These are phyloP conservation scores for Epizoanthus fatuus DNA, from an alignment of 92 coral and sea anemone species.

Conservation along the genomic window DNA sequence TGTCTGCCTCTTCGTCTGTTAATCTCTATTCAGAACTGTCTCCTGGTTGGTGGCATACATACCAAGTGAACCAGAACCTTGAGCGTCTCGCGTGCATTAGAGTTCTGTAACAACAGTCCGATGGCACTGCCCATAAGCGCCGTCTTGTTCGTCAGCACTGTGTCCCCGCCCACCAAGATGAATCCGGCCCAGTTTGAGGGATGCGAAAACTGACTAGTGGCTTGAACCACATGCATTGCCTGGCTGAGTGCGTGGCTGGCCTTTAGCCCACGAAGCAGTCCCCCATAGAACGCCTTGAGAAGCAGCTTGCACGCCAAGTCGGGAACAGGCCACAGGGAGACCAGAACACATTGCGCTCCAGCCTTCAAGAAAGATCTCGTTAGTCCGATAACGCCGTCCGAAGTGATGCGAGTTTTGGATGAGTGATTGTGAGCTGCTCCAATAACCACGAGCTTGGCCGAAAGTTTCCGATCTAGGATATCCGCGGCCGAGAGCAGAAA, in stretches of 20 bases:
- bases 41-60: conserved; percentile 34
- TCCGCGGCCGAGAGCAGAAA: conserved; percentile 98
- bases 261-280: conserved; percentile 86
- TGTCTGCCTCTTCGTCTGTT: no score
- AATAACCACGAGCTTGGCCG: conserved; percentile 92
- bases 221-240: conserved; percentile 97
- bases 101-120: conserved; percentile 83
- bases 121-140: conserved; percentile 89
- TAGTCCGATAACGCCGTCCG: conserved; percentile 94
- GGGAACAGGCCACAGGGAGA: conserved; percentile 98
- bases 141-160: conserved; percentile 80
- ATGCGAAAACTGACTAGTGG: conserved; percentile 95
- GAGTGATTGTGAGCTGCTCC: conserved; percentile 97
- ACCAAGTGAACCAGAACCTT: conserved; percentile 98
- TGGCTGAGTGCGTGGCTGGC: conserved; percentile 98
- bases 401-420: conserved; percentile 88
- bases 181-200: conserved; percentile 99
- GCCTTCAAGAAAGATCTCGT: conserved; percentile 95
- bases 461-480: conserved; percentile 80
- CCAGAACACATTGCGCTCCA: conserved; percentile 92
- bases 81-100: conserved; percentile 88
- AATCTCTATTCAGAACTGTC: no score
- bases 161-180: conserved; percentile 91
- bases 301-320: conserved; percentile 96
- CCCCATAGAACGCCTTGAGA: conserved; percentile 95